Base-by-base conservation (phyloP, 2,888 invertebrate species). In the Linhomoeus sp. region DNA sequence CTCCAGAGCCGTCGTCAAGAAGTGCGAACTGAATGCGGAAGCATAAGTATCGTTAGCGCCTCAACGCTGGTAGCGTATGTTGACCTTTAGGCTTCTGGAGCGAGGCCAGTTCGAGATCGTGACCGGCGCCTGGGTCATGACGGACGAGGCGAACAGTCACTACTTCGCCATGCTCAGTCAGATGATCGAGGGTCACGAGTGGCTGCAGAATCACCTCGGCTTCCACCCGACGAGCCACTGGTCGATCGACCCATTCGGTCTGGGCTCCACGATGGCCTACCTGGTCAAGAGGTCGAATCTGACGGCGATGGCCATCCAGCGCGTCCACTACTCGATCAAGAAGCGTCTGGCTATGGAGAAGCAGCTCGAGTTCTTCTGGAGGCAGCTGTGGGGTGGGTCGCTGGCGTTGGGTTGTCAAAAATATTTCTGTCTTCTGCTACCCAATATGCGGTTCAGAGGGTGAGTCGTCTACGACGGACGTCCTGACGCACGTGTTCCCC, bases 91-190 rank as follows among this genome's bases (percentile, higher is more conserved):
- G 29, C 45, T 88, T 41, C 63, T 92, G 3, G 74, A 78, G 46
- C 77, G 77, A 24, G 81, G 82, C 1, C 87, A 88, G 65, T 67
- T 97, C 49, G 97, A 97, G 72, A 81, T 97, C 54, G 92, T 94
- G 0, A 85, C 88, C 0, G 97, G 94, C 1, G 94, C 92, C 12
- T 97, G 94, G 92, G 97, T 97, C 2, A 97, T 97, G 94, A 80
- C 86, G 23, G 97, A 97, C 65, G 97, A 97, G 67, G 88, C 94
- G 0, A 86, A 81, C 60, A 76, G 90, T 0, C 92, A 97, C 67
- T 94, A 87, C 79, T 75, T 78, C 36, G 79, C 86, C 2, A 79
- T 88, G 54, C 66, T 87, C 1, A 78, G 83, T 47, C 92, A 99
- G 64, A 68, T 97, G 50, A 81, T 87, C 0, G 83, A 87, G 54